phyloP scores from a whole-genome alignment of 2,113 vertebrate species.

The Phrynocephalus versicolor region DNA sequence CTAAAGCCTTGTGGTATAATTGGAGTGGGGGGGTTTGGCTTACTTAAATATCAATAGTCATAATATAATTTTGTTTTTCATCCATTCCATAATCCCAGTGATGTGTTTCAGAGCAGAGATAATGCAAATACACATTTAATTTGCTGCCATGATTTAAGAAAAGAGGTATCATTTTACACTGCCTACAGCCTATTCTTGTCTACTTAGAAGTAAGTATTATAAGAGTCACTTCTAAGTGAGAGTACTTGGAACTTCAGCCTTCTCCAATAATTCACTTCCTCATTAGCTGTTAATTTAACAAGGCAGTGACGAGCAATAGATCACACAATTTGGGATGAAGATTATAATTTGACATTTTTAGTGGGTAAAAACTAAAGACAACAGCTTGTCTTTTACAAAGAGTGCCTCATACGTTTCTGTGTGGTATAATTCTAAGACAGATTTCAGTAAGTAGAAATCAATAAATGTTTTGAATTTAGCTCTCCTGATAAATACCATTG shows the following conservation, averaged over 20 bases:
- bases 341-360: not conserved
- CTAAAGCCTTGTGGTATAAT: constrained; percentile 31
- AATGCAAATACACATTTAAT: not conserved
- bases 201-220: not conserved
- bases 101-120: constrained; percentile 24
- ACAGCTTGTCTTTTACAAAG: too few species aligned
- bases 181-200: not conserved
- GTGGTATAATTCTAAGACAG: not conserved
- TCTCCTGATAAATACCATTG: not conserved
- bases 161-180: not conserved
- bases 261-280: not conserved
- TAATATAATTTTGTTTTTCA: constrained; percentile 45
- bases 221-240: not conserved
- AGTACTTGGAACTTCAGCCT: not conserved
- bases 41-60: constrained; percentile 39
- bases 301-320: not conserved
- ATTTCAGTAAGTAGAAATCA: not conserved
- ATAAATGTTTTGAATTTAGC: not conserved
- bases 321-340: not conserved
- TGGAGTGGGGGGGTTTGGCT: constrained; percentile 10
- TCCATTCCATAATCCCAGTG: constrained; percentile 14
- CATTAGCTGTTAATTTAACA: not conserved
- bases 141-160: constrained; percentile 6
- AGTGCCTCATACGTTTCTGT: not conserved
- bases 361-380: not conserved